Percentiles rank a stretch among this genome's conserved stretches.
Evolutionary conservation across 2,113 vertebrate genomes (phyloP).

Genomic region (Nettapus auritus): DNA sequence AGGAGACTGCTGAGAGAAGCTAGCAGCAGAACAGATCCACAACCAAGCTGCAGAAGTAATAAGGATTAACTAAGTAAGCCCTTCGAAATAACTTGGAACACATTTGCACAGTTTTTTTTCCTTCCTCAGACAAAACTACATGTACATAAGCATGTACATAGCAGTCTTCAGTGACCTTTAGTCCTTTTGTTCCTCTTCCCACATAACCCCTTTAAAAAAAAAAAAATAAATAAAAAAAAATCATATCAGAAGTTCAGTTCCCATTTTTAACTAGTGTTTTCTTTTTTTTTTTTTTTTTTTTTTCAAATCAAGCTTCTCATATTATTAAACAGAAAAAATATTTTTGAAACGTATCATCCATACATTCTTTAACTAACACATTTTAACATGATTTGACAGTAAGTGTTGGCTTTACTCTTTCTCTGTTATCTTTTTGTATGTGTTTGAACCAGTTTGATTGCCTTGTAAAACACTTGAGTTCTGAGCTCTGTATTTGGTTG

Average conservation of each 20-base stretch:
- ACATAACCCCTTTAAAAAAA: no score
- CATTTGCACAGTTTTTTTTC: background rate
- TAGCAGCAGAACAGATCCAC: background rate
- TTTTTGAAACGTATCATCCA: background rate
- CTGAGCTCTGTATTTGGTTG: background rate
- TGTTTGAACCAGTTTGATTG: background rate
- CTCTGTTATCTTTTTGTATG: background rate
- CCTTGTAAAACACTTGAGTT: background rate
- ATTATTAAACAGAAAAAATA: background rate
- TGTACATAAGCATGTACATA: rapidly evolving
- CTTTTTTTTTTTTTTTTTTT: background rate
- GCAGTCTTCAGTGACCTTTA: background rate
- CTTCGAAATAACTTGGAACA: background rate
- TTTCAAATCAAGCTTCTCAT: background rate
- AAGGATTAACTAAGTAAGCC: background rate
- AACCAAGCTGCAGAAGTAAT: background rate
- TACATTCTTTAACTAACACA: rapidly evolving
- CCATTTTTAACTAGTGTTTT: background rate
- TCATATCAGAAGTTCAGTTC: background rate
- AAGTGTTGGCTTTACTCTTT: background rate
- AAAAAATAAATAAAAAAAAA: no score
- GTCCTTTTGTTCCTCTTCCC: background rate
- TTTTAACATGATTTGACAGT: background rate
- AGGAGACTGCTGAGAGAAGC: background rate
- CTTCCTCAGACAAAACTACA: background rate